A percentile compares a stretch with the other conserved stretches of the same genome.
Conservation (phyloP, 2,888 invertebrate genomes). For the Chaitophorus viminalis region DNA sequence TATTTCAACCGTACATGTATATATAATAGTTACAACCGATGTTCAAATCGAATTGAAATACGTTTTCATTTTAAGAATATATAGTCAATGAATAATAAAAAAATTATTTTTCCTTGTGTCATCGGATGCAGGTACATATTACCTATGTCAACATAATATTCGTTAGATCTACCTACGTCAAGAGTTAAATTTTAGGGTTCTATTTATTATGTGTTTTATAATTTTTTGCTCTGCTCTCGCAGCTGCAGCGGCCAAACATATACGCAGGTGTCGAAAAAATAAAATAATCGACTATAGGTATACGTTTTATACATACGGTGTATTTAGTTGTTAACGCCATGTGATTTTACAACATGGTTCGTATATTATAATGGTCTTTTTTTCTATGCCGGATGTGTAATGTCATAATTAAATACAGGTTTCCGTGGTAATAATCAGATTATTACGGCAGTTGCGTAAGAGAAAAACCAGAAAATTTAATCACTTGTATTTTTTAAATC, state of each 20-base stretch:
- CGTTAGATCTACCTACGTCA: not conserved
- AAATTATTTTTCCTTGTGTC: no score
- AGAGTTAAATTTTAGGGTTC: not conserved
- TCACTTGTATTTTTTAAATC: not conserved
- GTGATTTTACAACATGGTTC: not conserved
- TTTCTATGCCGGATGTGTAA: not conserved
- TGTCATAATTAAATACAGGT: constrained; percentile 32
- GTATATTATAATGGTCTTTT: not conserved
- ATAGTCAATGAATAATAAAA: no score
- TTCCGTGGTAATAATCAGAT: constrained; percentile 27
- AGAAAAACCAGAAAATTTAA: constrained; percentile 14
- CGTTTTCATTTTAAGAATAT: no score
- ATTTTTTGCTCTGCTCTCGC: not conserved
- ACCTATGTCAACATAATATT: not conserved
- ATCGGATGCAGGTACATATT: not conserved
- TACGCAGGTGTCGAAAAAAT: not conserved
- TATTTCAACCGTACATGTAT: not conserved
- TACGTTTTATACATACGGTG: not conserved
- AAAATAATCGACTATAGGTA: not conserved
- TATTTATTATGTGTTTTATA: not conserved
- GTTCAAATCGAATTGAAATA: no score
- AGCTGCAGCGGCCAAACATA: not conserved
- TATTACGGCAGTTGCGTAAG: not conserved
- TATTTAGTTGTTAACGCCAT: not conserved
- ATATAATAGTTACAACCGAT: no score